A percentile compares a stretch with the other conserved stretches of the same genome.
Evolutionary conservation across 2,888 invertebrate species (phyloP).

Genomic region (Actias luna): DNA sequence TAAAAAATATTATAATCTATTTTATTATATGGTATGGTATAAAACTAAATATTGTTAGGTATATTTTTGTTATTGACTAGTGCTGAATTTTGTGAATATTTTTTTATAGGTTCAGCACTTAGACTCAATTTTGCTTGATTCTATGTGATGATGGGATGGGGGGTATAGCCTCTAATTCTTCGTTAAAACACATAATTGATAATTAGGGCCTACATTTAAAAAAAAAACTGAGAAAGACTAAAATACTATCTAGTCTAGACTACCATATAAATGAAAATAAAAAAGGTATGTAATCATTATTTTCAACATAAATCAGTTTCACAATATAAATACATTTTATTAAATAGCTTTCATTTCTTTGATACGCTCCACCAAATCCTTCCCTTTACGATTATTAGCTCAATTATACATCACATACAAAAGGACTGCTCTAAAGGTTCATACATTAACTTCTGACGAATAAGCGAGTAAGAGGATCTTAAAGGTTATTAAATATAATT

Average conservation of each 20-base stretch:
- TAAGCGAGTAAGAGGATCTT: slow-evolving; percentile 36
- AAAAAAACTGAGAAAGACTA: too few species aligned
- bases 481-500: slow-evolving; percentile 43
- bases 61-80: background rate
- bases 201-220: too few species aligned
- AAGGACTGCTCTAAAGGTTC: slow-evolving; percentile 47
- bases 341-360: slow-evolving; percentile 22
- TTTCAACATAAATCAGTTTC: background rate
- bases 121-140: too few species aligned
- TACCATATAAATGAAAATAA: too few species aligned
- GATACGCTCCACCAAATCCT: slow-evolving; percentile 43
- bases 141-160: too few species aligned
- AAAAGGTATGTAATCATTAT: too few species aligned
- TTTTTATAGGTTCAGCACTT: background rate
- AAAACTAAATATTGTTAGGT: background rate
- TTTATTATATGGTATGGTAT: background rate
- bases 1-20: background rate
- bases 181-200: too few species aligned
- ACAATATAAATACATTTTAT: slow-evolving; percentile 18
- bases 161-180: too few species aligned
- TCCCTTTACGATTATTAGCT: slow-evolving; percentile 43
- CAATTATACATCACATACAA: slow-evolving; percentile 55
- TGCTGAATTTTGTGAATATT: background rate
- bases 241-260: too few species aligned
- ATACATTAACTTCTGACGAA: slow-evolving; percentile 41